phyloP scores from a whole-genome alignment of 2,797 vertebrate genomes.

The Lutjanus argentimaculatus region DNA sequence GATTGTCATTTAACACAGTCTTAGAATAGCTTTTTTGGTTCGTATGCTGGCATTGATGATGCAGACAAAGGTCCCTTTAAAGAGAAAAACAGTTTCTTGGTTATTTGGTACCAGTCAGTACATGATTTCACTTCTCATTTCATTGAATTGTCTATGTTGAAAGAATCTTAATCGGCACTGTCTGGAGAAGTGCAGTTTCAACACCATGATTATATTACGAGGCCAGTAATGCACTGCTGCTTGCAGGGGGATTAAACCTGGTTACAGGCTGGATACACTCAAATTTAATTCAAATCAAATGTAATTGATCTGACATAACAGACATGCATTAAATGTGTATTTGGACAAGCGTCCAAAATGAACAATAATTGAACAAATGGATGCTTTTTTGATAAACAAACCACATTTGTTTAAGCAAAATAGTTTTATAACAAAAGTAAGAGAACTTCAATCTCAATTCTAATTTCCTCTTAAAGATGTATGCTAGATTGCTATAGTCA shows the following conservation, averaged over 20 bases:
- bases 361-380: not conserved
- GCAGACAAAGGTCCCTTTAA: conserved; percentile 50
- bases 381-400: not conserved
- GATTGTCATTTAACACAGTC: conserved; percentile 43
- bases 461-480: not conserved
- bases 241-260: conserved; percentile 1
- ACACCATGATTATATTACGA: conserved; percentile 18
- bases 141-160: conserved; percentile 29
- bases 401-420: not conserved
- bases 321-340: not conserved
- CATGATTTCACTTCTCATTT: conserved; percentile 50
- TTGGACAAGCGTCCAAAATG: not conserved
- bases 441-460: not conserved
- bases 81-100: conserved; percentile 28
- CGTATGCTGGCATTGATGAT: conserved; percentile 51
- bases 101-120: conserved; percentile 55
- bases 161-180: conserved; percentile 23
- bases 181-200: conserved; percentile 33
- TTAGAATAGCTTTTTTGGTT: conserved; percentile 34
- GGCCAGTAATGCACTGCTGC: conserved; percentile 29
- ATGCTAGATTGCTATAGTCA: too few relatives aligned
- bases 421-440: not conserved
- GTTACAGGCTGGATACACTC: conserved; percentile 19
- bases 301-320: not conserved
- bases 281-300: not conserved